Percentiles rank a stretch among this genome's conserved stretches.
Conservation (phyloP, 2,888 invertebrate species). For the Caradrina clavipalpis region DNA sequence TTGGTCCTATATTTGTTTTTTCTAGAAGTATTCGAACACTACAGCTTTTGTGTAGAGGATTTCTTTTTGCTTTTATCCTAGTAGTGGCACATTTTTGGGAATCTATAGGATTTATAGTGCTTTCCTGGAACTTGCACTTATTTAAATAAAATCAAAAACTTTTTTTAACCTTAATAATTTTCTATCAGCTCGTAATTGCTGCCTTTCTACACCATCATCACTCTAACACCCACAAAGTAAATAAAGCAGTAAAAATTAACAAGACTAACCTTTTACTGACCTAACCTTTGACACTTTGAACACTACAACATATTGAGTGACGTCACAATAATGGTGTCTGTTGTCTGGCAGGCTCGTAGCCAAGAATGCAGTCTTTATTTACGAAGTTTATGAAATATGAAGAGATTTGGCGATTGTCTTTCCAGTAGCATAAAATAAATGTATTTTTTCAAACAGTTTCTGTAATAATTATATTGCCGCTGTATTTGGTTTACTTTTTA, state of each 20-base stretch:
- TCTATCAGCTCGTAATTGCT: too few species aligned
- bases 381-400: slow-evolving; percentile 13
- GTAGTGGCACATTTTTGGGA: background rate
- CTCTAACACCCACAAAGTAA: background rate
- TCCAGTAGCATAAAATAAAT: background rate
- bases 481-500: background rate
- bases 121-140: background rate
- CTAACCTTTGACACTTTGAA: slow-evolving; percentile 32
- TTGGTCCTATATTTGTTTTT: background rate
- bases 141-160: background rate
- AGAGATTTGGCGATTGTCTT: slow-evolving; percentile 1
- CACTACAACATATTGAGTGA: background rate
- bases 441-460: background rate
- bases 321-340: slow-evolving; percentile 12
- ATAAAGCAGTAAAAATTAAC: slow-evolving; percentile 8
- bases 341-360: slow-evolving; percentile 27
- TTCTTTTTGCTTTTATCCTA: background rate
- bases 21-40: background rate
- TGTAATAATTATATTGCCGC: background rate
- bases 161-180: too few species aligned
- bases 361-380: slow-evolving; percentile 45
- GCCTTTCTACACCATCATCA: background rate
- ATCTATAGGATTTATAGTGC: background rate
- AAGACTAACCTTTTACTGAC: slow-evolving; percentile 12
- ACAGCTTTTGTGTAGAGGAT: too few species aligned